Evolutionary conservation across 2,113 vertebrate species (phyloP), one percentile per base, ranked within the genome.

Genomic region (Sakesphorus luctuosus): DNA sequence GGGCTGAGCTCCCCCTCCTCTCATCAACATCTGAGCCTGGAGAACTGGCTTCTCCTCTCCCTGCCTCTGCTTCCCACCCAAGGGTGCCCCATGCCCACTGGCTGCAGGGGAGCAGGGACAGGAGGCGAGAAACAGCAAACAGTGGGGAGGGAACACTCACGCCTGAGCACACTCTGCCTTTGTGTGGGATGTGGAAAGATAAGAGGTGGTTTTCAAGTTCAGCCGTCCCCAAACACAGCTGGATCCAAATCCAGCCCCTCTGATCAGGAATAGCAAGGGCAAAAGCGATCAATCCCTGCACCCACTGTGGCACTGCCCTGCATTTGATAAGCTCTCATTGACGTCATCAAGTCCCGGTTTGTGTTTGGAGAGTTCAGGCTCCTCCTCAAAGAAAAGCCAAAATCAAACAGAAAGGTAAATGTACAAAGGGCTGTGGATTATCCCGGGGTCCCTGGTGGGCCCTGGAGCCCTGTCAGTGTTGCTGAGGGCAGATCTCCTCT

Each of bases 111-210:
- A 73, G 35, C n/a, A 13, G 36, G n/a, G 59, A 49, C 50, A 35
- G 50, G 23, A 15, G 26, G 15, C 31, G 18, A 66, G 69, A 19
- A 53, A 44, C 2, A 25, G 36, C 56, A 86, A 36, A 73, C 3
- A n/a, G 31, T 0, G 11, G 8, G 12, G 8, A 52, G 46, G 0
- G 2, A 61, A 40, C 0, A 4, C 16, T 73, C 21, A 3, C 31
- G 28, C 36, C 36, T 40, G 28, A 72, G 55, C 13, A 25, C 10
- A 7, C 5, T 0, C 29, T 2, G 6, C 28, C 19, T 46, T 31
- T 44, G 24, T 18, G 74, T 16, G 49, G 56, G 53, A 36, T 7
- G 23, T 0, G 2, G 7, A 46, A 20, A 36, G 47, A 5, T 33
- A 76, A 83, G 79, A 58, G 0, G 4, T 6, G 55, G n/a, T 53